Evolutionary conservation across 2,113 vertebrate species (phyloP).

Genomic region (Neolamprologus hecqui): DNA sequence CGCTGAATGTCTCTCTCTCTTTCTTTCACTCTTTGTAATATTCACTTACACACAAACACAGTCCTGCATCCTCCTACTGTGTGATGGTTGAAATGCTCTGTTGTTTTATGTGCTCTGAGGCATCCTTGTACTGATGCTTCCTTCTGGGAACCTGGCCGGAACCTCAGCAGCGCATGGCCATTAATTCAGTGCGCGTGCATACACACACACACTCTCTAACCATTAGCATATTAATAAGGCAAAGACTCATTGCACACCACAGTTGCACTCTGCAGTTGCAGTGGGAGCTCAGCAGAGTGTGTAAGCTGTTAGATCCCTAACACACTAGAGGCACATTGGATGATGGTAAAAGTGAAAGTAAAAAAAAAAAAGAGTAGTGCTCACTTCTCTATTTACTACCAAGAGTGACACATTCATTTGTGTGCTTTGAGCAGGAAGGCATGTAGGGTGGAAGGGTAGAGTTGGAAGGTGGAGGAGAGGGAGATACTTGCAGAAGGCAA

Average conservation of each 20-base stretch:
- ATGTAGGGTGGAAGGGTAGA: neutral
- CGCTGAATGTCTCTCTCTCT: slow-evolving; percentile 23
- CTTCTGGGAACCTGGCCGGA: slow-evolving; percentile 50
- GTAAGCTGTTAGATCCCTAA: neutral
- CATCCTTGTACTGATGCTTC: slow-evolving; percentile 53
- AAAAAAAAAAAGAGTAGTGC: neutral
- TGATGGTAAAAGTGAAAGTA: slow-evolving; percentile 21
- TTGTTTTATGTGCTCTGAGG: slow-evolving; percentile 53
- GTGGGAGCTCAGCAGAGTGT: neutral
- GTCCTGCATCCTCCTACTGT: slow-evolving; percentile 27
- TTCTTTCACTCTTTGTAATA: neutral
- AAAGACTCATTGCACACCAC: neutral
- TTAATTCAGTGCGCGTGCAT: slow-evolving; percentile 13
- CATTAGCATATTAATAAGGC: slow-evolving; percentile 49
- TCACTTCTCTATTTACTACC: neutral
- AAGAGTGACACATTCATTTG: slow-evolving; percentile 21
- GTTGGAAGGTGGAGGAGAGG: neutral
- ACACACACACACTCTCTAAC: neutral
- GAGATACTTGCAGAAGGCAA: neutral
- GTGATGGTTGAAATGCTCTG: slow-evolving; percentile 44
- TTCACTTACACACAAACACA: slow-evolving; percentile 7
- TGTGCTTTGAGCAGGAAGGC: slow-evolving; percentile 39
- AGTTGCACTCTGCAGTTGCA: neutral
- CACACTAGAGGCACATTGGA: neutral
- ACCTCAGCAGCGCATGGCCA: slow-evolving; percentile 14